Base-by-base conservation (phyloP, 1,140 invertebrate species). In the Matsumurasca onukii region DNA sequence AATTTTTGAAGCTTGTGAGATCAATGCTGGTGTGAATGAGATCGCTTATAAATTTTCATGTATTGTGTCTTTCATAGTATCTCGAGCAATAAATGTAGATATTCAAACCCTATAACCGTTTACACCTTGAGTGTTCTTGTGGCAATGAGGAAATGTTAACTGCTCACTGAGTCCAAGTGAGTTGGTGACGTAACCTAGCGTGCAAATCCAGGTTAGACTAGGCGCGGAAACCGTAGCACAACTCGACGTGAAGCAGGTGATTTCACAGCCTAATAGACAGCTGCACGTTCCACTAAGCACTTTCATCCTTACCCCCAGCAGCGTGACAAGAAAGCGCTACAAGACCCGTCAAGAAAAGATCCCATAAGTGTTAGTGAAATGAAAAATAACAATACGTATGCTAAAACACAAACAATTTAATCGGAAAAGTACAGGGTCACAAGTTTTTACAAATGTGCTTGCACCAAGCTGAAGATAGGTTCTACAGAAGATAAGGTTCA, bases 361-460 rank as follows among this genome's bases (percentile, higher is more conserved):
- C 49, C 49, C 55, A 59, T 27, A 59, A 25, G 22, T 59, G 55
- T 59, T 59, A 59, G 55, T 59, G 55, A 59, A 59, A 59, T 9
- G 9, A 59, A 59, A 12, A 59, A 29, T 59, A n/a, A 59, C 55
- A 59, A 27, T 59, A 15, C 30, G 55, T n/a, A n/a, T 59, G 55
- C 30, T 22, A 17, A 51, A 29, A 59, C 55, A 59, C 5, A 39
- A 17, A 59, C 5, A 39, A 17, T 59, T 59, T 59, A 59, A 59
- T 59, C 55, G 49, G 34, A 39, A 39, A 39, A 39, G 34, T 52
- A 59, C 55, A 59, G 55, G 55, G 13, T 27, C 55, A 59, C 55
- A 59, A 59, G 55, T 59, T 59, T 39, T 52, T 59, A 59, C 55
- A 59, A 59, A 17, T 59, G 55, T 59, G 55, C 55, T 59, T 5